phyloP scores from a whole-genome alignment of 2,797 vertebrate genomes.

The Anas bahamensis region DNA sequence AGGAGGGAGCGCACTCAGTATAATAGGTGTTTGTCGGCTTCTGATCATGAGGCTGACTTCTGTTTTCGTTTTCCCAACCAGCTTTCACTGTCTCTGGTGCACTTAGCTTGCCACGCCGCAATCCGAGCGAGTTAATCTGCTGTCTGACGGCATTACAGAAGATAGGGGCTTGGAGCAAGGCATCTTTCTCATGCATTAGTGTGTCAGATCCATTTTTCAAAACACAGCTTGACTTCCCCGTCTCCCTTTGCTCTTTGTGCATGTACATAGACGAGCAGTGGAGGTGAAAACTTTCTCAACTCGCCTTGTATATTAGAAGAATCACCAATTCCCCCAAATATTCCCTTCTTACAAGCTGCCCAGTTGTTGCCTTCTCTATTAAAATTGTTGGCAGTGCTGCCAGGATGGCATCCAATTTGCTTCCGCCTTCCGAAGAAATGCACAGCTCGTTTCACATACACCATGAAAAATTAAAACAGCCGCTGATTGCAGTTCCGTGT shows the following conservation, averaged over 20 bases:
- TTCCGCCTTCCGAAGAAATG: background rate
- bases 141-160: background rate
- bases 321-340: background rate
- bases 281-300: background rate
- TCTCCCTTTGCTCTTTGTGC: background rate
- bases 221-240: background rate
- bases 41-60: background rate
- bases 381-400: background rate
- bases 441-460: background rate
- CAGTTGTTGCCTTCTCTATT: background rate
- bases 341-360: accelerated
- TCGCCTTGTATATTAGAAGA: background rate
- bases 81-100: too few species aligned
- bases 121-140: background rate
- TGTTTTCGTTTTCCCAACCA: background rate
- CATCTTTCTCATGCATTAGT: background rate
- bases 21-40: background rate
- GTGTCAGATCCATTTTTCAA: background rate
- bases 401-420: background rate
- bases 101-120: background rate
- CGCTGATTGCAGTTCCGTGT: background rate
- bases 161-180: background rate
- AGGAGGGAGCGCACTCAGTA: too few species aligned
- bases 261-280: background rate
- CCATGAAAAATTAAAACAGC: background rate